phyloP scores from a whole-genome alignment of 2,113 vertebrate species.

The Potamarius usumacintae region DNA sequence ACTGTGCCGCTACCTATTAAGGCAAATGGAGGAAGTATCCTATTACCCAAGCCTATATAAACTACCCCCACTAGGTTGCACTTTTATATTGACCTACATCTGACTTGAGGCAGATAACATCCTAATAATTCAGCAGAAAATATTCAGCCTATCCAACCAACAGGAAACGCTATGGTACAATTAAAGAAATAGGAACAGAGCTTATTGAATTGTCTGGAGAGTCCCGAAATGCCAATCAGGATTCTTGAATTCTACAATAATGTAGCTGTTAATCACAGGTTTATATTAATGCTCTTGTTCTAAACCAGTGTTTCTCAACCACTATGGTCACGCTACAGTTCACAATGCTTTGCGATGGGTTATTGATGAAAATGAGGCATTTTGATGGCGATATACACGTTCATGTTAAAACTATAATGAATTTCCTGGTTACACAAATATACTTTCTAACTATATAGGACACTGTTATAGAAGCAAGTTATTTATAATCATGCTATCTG shows the following conservation, averaged over 20 bases:
- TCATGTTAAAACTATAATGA: no score
- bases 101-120: neutral
- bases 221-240: neutral
- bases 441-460: no score
- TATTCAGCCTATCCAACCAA: no score
- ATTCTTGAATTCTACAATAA: neutral
- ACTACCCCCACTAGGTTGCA: neutral
- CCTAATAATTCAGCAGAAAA: neutral
- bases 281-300: neutral
- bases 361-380: no score
- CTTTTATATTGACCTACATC: neutral
- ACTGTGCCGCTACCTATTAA: neutral
- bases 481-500: no score
- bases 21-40: neutral
- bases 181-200: neutral
- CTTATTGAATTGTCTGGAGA: neutral
- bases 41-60: constrained; percentile 2
- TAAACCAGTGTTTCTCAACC: no score
- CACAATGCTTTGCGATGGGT: no score
- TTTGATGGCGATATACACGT: no score
- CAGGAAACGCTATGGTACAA: neutral
- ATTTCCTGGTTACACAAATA: no score
- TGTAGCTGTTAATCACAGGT: neutral
- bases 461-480: no score
- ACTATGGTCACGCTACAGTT: no score